phyloP scores from a whole-genome alignment of 1,140 invertebrate species.

The Diorhabda sublineata region DNA sequence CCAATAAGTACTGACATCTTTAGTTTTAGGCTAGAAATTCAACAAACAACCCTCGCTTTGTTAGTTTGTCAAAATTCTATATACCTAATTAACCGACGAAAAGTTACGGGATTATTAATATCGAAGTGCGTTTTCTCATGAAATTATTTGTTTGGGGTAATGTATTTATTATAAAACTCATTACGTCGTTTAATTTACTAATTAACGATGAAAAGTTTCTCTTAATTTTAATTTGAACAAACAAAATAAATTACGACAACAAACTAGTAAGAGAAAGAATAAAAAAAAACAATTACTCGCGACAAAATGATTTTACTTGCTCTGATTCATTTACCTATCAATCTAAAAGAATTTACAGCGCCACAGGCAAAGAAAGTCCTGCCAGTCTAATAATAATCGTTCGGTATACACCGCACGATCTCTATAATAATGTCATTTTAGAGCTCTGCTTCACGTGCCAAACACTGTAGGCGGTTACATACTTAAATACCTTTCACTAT shows the following conservation, averaged over 20 bases:
- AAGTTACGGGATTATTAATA: too few relatives aligned
- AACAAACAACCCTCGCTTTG: too few relatives aligned
- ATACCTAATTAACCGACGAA: too few relatives aligned
- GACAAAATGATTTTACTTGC: conserved; percentile 22
- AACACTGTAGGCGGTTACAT: conserved; percentile 27
- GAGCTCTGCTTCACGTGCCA: conserved; percentile 33
- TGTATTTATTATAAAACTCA: too few relatives aligned
- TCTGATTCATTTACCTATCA: conserved; percentile 18
- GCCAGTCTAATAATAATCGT: conserved; percentile 34
- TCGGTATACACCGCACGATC: conserved; percentile 33
- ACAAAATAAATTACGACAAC: not conserved
- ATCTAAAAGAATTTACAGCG: conserved; percentile 12
- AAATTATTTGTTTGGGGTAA: too few relatives aligned
- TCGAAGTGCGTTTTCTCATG: too few relatives aligned
- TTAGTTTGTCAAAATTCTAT: too few relatives aligned
- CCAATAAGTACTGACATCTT: too few relatives aligned
- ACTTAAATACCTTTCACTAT: conserved; percentile 32
- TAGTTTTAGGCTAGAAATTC: too few relatives aligned
- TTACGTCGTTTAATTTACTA: too few relatives aligned
- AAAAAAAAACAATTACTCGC: conserved; percentile 7
- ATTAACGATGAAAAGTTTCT: too few relatives aligned
- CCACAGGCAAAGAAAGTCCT: conserved; percentile 35
- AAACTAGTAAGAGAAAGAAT: not conserved
- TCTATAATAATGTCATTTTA: conserved; percentile 36
- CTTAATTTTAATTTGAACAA: too few relatives aligned